Percentiles rank a stretch among this genome's conserved stretches.
These are phyloP conservation scores for Meloidogyne chitwoodi DNA, from an alignment of 1,140 invertebrate genomes.

Conservation along the genomic window DNA sequence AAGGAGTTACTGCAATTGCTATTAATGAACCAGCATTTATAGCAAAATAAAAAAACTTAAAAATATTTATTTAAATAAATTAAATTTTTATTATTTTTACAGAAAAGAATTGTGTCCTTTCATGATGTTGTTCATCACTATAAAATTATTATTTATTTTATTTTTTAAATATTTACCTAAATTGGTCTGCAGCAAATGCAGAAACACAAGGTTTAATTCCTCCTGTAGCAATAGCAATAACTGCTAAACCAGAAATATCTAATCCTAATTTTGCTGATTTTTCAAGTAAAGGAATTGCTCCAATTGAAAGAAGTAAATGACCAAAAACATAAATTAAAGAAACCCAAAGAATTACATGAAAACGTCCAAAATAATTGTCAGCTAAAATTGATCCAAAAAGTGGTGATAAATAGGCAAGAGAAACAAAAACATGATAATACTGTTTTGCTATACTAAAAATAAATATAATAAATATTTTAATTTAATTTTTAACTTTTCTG, in stretches of 20 bases:
- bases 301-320: slow-evolving; percentile 75
- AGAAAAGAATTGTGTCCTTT: slow-evolving; percentile 74
- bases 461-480: neutral
- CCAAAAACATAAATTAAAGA: slow-evolving; percentile 84
- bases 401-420: slow-evolving; percentile 82
- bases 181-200: slow-evolving; percentile 73
- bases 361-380: slow-evolving; percentile 80
- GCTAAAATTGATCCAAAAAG: slow-evolving; percentile 80
- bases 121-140: slow-evolving; percentile 52
- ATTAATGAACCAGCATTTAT: slow-evolving; percentile 61
- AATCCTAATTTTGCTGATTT: slow-evolving; percentile 62
- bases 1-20: slow-evolving; percentile 62
- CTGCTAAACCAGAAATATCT: slow-evolving; percentile 64
- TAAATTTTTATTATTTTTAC: neutral
- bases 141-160: slow-evolving; percentile 63
- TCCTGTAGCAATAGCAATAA: slow-evolving; percentile 84
- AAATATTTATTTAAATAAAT: slow-evolving; percentile 33
- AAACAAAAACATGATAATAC: slow-evolving; percentile 77
- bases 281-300: slow-evolving; percentile 64
- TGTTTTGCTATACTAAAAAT: slow-evolving; percentile 2
- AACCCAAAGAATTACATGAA: slow-evolving; percentile 66
- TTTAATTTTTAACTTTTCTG: slow-evolving; percentile 68
- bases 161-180: too few relatives aligned
- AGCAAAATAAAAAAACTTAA: slow-evolving; percentile 60
- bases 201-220: slow-evolving; percentile 96